A percentile compares a stretch with the other conserved stretches of the same genome.
Evolutionary conservation across 1,140 invertebrate genomes (phyloP).

Genomic region (Drosophila equinoxialis): DNA sequence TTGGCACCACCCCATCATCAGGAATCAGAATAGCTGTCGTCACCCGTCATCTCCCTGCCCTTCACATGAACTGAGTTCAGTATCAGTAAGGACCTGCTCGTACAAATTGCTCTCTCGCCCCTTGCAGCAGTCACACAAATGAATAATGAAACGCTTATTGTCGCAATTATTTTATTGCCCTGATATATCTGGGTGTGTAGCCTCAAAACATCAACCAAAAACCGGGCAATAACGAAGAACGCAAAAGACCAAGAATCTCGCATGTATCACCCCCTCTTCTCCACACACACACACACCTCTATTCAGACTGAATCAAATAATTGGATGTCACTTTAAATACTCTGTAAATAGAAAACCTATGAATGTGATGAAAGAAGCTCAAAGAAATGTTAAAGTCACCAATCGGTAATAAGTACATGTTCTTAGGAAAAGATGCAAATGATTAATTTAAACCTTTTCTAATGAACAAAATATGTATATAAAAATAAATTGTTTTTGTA

Average conservation of each 20-base stretch:
- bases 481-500: too few relatives aligned
- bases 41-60: constrained; percentile 28
- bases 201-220: constrained; percentile 75
- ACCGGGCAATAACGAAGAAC: constrained; percentile 29
- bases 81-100: constrained; percentile 52
- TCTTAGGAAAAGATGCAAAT: too few relatives aligned
- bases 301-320: neutral
- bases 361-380: too few relatives aligned
- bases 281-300: neutral
- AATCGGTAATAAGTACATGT: too few relatives aligned
- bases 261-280: neutral
- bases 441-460: too few relatives aligned
- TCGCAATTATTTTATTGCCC: constrained; percentile 81
- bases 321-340: neutral
- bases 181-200: constrained; percentile 67
- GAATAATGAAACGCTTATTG: constrained; percentile 81
- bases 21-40: constrained; percentile 59
- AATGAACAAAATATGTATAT: too few relatives aligned
- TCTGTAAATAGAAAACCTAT: neutral
- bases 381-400: too few relatives aligned
- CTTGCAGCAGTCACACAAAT: constrained; percentile 78
- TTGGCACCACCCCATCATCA: constrained; percentile 18
- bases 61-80: neutral
- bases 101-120: constrained; percentile 73
- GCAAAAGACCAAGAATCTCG: neutral